phyloP scores from a whole-genome alignment of 92 coral and sea anemone species.

The Bergia sp. region DNA sequence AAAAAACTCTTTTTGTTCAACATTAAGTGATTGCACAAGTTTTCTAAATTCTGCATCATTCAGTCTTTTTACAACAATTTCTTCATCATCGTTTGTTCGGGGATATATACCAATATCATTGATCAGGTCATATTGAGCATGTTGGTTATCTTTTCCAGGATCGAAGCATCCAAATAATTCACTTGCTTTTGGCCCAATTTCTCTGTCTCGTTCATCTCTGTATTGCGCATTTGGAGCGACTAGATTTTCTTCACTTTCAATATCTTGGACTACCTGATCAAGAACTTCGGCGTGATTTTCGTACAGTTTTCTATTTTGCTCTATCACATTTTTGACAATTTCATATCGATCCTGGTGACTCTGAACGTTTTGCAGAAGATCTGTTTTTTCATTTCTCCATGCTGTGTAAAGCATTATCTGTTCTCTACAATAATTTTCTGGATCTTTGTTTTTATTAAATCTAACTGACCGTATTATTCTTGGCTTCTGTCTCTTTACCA shows the following conservation, averaged over 20 bases:
- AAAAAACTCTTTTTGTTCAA: slow-evolving; percentile 46
- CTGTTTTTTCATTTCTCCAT: too few relatives aligned
- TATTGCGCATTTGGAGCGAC: slow-evolving; percentile 60
- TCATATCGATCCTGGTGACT: not conserved
- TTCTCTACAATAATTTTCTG: too few relatives aligned
- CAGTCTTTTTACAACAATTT: slow-evolving; percentile 36
- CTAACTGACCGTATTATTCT: too few relatives aligned
- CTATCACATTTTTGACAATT: too few relatives aligned
- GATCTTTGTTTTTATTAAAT: too few relatives aligned
- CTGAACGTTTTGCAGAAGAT: too few relatives aligned
- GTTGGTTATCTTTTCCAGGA: slow-evolving; percentile 56
- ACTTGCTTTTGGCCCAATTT: slow-evolving; percentile 37
- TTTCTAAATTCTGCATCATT: slow-evolving; percentile 36
- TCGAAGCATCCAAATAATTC: slow-evolving; percentile 29
- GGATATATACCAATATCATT: slow-evolving; percentile 55
- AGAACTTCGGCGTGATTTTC: slow-evolving; percentile 40
- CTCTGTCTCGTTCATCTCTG: slow-evolving; percentile 51
- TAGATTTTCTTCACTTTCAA: slow-evolving; percentile 5
- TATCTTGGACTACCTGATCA: slow-evolving; percentile 5
- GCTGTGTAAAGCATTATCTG: too few relatives aligned
- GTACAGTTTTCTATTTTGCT: slow-evolving; percentile 30
- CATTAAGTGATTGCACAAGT: slow-evolving; percentile 44
- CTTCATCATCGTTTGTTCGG: slow-evolving; percentile 47
- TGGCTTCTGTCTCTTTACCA: too few relatives aligned
- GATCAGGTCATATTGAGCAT: slow-evolving; percentile 40